A percentile compares a stretch with the other conserved stretches of the same genome.
These are phyloP conservation scores for Liopterus haemorrhoidalis DNA, from an alignment of 2,888 invertebrate species.

Conservation along the genomic window DNA sequence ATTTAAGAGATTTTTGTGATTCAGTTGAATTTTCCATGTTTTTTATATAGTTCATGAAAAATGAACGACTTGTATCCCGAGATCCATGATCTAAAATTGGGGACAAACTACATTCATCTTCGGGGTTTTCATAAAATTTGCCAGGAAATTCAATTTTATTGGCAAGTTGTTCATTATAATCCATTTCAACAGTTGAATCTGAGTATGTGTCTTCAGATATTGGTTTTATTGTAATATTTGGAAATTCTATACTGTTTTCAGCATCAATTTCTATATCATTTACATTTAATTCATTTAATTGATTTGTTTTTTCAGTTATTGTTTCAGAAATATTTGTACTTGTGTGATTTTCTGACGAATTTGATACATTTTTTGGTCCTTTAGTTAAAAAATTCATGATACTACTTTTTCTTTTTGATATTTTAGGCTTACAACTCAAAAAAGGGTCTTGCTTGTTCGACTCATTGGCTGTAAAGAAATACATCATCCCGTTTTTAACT, in stretches of 20 bases:
- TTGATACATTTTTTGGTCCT: no score
- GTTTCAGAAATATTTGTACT: no score
- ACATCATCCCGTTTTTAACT: not conserved
- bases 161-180: conserved; percentile 12
- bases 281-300: conserved; percentile 18
- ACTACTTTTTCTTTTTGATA: no score
- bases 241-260: conserved; percentile 2
- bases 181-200: conserved; percentile 14
- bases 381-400: no score
- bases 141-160: conserved; percentile 19
- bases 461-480: not conserved
- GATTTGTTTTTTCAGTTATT: no score
- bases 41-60: conserved; percentile 47
- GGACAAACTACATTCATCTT: no score
- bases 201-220: conserved; percentile 9
- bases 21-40: conserved; percentile 15
- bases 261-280: conserved; percentile 17
- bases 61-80: conserved; percentile 41
- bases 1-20: conserved; percentile 7
- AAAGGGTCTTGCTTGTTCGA: no score
- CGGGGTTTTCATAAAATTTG: no score
- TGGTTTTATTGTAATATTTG: conserved; percentile 6
- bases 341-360: no score
- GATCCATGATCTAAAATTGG: no score
- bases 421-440: no score